These are phyloP conservation scores for Caenorhabditis tropicalis DNA, from an alignment of 1,140 invertebrate genomes.

Conservation along the genomic window DNA sequence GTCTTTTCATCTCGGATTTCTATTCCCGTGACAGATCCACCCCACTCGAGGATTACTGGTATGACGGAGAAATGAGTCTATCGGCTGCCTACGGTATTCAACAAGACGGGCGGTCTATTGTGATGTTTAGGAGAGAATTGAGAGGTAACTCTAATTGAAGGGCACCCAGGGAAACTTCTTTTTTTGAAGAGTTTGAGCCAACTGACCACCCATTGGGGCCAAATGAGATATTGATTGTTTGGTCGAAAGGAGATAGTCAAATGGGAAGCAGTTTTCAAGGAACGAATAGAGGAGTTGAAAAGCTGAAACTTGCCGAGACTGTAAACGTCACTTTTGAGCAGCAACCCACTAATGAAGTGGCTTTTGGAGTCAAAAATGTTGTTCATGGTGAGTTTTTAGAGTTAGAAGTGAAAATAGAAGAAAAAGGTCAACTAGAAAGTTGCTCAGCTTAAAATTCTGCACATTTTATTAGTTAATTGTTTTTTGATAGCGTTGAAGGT, in stretches of 20 bases:
- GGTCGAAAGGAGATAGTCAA: conserved; percentile 80
- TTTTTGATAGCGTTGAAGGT: too few relatives aligned
- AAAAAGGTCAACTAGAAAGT: too few relatives aligned
- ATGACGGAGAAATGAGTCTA: conserved; percentile 84
- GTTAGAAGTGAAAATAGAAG: neutral
- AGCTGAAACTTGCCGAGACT: neutral
- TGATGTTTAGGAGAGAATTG: conserved; percentile 86
- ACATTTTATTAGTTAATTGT: too few relatives aligned
- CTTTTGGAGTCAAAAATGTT: conserved; percentile 5
- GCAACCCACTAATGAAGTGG: neutral
- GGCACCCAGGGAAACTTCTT: neutral
- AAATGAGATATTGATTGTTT: conserved; percentile 88
- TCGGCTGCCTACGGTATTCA: conserved; percentile 87
- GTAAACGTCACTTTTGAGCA: conserved; percentile 39
- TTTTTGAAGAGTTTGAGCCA: conserved; percentile 77
- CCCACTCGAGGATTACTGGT: conserved; percentile 81
- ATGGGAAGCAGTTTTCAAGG: neutral
- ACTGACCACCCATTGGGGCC: conserved; percentile 85
- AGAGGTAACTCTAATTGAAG: conserved; percentile 63
- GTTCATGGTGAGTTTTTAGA: neutral
- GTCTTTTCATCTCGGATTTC: conserved; percentile 80
- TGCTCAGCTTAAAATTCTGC: too few relatives aligned
- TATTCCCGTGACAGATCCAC: conserved; percentile 91
- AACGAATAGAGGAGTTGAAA: conserved; percentile 30
- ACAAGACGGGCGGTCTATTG: conserved; percentile 84